Evolutionary conservation across 92 coral and sea anemone species (phyloP).

Genomic region (Actinostola sp.): DNA sequence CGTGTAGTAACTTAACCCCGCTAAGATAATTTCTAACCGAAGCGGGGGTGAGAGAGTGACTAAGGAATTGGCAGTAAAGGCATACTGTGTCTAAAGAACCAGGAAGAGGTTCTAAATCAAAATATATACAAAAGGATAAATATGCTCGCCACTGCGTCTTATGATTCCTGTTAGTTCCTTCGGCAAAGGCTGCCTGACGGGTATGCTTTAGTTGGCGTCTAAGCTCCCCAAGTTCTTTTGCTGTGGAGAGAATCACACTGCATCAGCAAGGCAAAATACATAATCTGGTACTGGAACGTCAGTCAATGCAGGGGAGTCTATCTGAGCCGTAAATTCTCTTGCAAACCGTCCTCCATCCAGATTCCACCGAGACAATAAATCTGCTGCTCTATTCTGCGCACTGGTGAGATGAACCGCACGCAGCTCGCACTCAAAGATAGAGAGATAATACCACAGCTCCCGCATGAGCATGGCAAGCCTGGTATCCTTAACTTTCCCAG

Average conservation of each 20-base stretch:
- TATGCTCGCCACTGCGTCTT: slow-evolving; percentile 28
- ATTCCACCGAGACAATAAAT: slow-evolving; percentile 37
- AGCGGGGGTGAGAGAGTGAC: slow-evolving; percentile 18
- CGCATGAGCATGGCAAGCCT: slow-evolving; percentile 1
- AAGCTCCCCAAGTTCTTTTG: neutral
- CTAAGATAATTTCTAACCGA: slow-evolving; percentile 36
- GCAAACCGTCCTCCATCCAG: neutral
- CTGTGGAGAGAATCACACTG: neutral
- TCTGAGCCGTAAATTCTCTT: neutral
- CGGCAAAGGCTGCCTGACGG: slow-evolving; percentile 27
- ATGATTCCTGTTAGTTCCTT: slow-evolving; percentile 23
- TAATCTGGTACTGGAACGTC: neutral
- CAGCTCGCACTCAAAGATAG: neutral
- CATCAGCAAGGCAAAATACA: neutral
- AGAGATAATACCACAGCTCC: slow-evolving; percentile 7
- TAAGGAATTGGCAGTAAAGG: slow-evolving; percentile 34
- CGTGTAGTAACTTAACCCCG: slow-evolving; percentile 40
- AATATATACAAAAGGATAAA: slow-evolving; percentile 32
- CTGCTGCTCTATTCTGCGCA: slow-evolving; percentile 7
- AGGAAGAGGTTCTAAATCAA: slow-evolving; percentile 14
- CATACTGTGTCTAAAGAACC: slow-evolving; percentile 32
- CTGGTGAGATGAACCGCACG: slow-evolving; percentile 7
- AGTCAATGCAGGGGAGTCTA: neutral
- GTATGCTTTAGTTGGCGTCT: neutral
- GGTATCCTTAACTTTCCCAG: slow-evolving; percentile 26